These are phyloP conservation scores for Thalassaphorura encarpata DNA, from an alignment of 1,140 invertebrate genomes.

Conservation along the genomic window DNA sequence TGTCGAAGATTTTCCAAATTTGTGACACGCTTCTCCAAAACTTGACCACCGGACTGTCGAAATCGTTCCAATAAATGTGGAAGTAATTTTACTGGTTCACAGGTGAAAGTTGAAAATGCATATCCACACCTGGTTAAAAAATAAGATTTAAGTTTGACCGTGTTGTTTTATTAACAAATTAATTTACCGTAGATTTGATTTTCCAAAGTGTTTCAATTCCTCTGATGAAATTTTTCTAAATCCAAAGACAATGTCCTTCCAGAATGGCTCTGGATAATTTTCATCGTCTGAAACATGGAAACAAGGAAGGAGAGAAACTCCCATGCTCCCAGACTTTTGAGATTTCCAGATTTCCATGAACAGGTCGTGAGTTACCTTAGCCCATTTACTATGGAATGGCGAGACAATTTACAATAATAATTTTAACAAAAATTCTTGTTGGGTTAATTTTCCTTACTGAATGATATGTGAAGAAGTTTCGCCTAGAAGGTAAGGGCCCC, in stretches of 20 bases:
- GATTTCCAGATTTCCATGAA: conserved; percentile 51
- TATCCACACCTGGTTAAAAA: conserved; percentile 44
- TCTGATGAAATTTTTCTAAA: conserved; percentile 40
- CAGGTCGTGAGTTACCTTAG: conserved; percentile 48
- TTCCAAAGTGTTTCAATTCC: conserved; percentile 44
- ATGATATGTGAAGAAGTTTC: conserved; percentile 48
- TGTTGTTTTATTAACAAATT: not conserved
- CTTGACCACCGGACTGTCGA: conserved; percentile 42
- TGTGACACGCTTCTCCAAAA: conserved; percentile 43
- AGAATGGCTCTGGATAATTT: conserved; percentile 25
- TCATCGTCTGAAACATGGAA: conserved; percentile 13
- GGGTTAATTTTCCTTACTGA: conserved; percentile 39
- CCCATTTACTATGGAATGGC: conserved; percentile 42
- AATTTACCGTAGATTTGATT: conserved; percentile 25
- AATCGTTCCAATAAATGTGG: conserved; percentile 52
- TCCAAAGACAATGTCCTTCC: conserved; percentile 46
- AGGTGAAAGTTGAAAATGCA: conserved; percentile 52
- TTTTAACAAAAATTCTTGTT: not conserved
- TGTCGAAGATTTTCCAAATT: conserved; percentile 44
- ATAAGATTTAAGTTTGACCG: conserved; percentile 14
- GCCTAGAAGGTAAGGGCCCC: conserved; percentile 55
- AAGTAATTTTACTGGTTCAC: conserved; percentile 48
- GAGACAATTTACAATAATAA: not conserved
- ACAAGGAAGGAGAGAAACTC: conserved; percentile 49
- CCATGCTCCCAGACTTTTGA: conserved; percentile 45